Evolutionary conservation across 2,888 invertebrate species (phyloP), one percentile per base, ranked within the genome.

Genomic region (Archaeoteleia sp.): DNA sequence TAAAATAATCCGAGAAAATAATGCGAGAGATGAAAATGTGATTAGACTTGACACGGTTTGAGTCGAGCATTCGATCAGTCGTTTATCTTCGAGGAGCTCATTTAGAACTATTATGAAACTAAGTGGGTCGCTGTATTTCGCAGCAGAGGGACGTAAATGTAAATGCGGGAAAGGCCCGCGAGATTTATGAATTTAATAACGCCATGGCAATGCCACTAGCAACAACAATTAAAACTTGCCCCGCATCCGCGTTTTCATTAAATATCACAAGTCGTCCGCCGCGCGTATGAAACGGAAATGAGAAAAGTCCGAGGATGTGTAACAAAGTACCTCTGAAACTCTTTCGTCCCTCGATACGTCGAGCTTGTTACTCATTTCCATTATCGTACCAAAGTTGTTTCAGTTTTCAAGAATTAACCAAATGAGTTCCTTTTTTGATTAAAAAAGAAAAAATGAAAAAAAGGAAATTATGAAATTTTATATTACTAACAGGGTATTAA

Each of bases 151-250:
- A n/a, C 25, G 39, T 23, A 45, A 43, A 12, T 13, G 30, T 17
- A 12, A n/a, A n/a, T n/a, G n/a, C n/a, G 34, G 40, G 34, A 43
- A 46, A 46, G 35, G 49, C 27, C 32, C 15, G 29, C 27, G 10
- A 20, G 60, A 60, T 63, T 63, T 60, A 70, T 54, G 60, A 67
- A 57, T 70, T 67, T 67, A 67, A 65, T 67, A 70, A 70, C 45
- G 39, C 43, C 48, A 6, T 20, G 14, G 43, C 40, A 27, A 61
- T 61, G 53, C 39, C 34, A 37, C 43, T 43, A 29, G 43, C 40
- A 34, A 49, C 57, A 63, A 67, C 58, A 70, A 70, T 70, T 70
- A 67, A 70, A 70, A 70, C 46, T 60, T 48, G 9, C 35, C 29
- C 17, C 25, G 51, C 15, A 10, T 10, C 25, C 32, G 39, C 14